Evolutionary conservation across 2,888 invertebrate species (phyloP).

Genomic region (Protophormia terraenovae): DNA sequence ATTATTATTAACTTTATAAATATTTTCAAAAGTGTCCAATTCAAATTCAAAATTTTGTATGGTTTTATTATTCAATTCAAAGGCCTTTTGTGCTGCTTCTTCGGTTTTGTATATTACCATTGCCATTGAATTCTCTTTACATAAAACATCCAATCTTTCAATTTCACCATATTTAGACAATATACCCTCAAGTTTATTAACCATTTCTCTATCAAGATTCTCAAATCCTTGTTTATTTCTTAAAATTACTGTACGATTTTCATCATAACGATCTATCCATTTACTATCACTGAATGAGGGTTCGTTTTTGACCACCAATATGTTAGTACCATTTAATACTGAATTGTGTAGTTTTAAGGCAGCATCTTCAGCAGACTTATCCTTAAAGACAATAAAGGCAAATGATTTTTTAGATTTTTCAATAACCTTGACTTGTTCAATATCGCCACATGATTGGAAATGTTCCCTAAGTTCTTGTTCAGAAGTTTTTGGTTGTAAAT

Average conservation of each 20-base stretch:
- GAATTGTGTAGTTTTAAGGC: conserved; percentile 72
- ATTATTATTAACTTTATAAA: conserved; percentile 12
- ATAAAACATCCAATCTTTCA: conserved; percentile 70
- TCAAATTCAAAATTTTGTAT: conserved; percentile 70
- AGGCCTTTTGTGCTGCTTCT: conserved; percentile 69
- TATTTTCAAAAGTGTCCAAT: conserved; percentile 65
- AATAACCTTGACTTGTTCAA: conserved; percentile 63
- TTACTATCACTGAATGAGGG: no score
- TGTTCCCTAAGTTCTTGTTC: conserved; percentile 64
- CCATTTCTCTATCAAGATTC: conserved; percentile 32
- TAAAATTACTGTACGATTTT: conserved; percentile 69
- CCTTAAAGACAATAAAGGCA: conserved; percentile 71
- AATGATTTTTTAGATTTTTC: not conserved
- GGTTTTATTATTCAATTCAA: conserved; percentile 71
- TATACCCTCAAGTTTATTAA: conserved; percentile 67
- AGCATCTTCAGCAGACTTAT: conserved; percentile 23
- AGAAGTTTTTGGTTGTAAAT: no score
- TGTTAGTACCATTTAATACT: conserved; percentile 69
- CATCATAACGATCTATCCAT: not conserved
- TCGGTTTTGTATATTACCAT: conserved; percentile 72
- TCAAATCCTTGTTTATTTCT: conserved; percentile 68
- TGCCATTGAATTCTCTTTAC: conserved; percentile 70
- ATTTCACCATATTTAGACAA: conserved; percentile 74
- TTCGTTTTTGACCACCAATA: conserved; percentile 67
- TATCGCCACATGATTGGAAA: conserved; percentile 72